These are phyloP conservation scores for Equus quagga DNA, from an alignment of 2,113 vertebrate genomes.

Conservation along the genomic window DNA sequence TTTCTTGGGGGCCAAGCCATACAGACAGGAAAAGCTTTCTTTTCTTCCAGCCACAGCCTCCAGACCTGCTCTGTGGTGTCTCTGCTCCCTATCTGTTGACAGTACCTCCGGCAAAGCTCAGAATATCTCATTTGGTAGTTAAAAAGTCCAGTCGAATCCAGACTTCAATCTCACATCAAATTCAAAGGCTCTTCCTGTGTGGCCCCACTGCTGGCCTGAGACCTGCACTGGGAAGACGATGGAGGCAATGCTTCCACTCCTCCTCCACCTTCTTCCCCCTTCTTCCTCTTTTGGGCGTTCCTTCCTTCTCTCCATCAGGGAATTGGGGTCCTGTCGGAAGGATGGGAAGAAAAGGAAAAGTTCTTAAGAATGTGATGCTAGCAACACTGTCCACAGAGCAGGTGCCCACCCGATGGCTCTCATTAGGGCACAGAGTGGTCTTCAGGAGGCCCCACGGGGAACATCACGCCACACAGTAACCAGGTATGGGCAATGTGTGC, in stretches of 20 bases:
- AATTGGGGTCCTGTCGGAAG: background rate
- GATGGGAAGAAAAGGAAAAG: background rate
- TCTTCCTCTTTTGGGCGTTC: background rate
- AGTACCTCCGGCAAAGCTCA: background rate
- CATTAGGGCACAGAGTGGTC: rapidly evolving
- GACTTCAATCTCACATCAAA: background rate
- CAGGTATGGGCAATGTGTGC: rapidly evolving
- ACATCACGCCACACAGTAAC: rapidly evolving
- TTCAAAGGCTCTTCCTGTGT: background rate
- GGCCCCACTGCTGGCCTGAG: background rate
- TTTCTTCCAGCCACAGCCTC: background rate
- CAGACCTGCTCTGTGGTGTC: background rate
- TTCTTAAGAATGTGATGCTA: rapidly evolving
- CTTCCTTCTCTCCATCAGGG: no score
- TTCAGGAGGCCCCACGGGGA: background rate
- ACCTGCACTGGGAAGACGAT: background rate
- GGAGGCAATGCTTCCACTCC: background rate
- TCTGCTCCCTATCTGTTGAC: background rate
- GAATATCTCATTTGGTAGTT: background rate
- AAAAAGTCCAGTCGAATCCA: background rate
- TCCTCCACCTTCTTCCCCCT: background rate
- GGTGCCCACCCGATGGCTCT: background rate
- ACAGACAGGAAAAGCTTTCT: background rate
- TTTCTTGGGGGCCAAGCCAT: background rate
- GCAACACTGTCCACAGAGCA: no score